A percentile compares a stretch with the other conserved stretches of the same genome.
Conservation (phyloP, 2,797 vertebrate genomes). For the Telmatherina bonti region DNA sequence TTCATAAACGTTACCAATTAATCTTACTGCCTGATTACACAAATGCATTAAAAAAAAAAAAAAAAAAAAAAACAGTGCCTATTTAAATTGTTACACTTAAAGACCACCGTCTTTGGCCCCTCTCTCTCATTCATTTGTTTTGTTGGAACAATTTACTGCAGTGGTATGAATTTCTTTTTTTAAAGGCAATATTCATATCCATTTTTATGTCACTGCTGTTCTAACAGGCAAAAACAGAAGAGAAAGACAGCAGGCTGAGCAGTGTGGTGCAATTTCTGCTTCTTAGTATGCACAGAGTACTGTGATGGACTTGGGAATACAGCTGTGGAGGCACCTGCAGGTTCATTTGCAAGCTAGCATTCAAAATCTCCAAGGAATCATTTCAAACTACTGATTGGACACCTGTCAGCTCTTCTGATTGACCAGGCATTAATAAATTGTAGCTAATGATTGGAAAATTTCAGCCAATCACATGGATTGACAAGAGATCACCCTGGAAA, state of each 20-base stretch:
- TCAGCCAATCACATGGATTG: slow-evolving; percentile 83
- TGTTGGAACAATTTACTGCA: background rate
- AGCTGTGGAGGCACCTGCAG: slow-evolving; percentile 88
- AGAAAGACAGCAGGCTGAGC: slow-evolving; percentile 63
- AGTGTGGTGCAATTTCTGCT: slow-evolving; percentile 73
- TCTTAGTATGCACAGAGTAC: slow-evolving; percentile 81
- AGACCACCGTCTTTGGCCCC: background rate
- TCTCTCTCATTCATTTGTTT: background rate
- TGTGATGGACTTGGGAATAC: slow-evolving; percentile 86
- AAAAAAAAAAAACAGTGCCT: background rate
- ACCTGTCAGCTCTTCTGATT: slow-evolving; percentile 86
- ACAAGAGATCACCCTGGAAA: slow-evolving; percentile 79
- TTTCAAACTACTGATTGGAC: slow-evolving; percentile 90
- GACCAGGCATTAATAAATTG: slow-evolving; percentile 80
- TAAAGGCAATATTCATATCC: slow-evolving; percentile 5
- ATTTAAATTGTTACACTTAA: background rate
- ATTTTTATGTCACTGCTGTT: slow-evolving; percentile 32
- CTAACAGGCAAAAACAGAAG: slow-evolving; percentile 34
- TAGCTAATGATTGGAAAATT: slow-evolving; percentile 85
- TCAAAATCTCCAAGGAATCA: slow-evolving; percentile 85
- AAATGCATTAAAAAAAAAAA: slow-evolving; percentile 2
- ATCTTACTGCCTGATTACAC: slow-evolving; percentile 1
- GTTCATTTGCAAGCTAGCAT: slow-evolving; percentile 88
- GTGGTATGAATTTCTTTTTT: background rate
- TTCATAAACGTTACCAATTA: slow-evolving; percentile 15